Conservation (phyloP, 2,888 invertebrate species). For the Latrodectus elegans region DNA sequence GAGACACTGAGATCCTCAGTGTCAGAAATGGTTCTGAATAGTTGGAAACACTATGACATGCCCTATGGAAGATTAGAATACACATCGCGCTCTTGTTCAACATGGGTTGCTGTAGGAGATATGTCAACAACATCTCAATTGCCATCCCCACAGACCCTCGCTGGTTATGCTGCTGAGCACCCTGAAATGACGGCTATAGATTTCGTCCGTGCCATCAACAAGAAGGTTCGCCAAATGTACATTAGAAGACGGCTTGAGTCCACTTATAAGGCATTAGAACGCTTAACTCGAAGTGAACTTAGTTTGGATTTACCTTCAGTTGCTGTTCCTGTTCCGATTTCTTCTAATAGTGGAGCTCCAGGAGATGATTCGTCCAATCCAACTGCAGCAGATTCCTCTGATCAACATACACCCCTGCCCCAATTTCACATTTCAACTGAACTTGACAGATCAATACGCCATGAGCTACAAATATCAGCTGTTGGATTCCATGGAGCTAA, state of each 20-base stretch:
- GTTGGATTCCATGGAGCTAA: slow-evolving; percentile 70
- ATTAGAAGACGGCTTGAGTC: slow-evolving; percentile 85
- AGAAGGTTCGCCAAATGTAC: slow-evolving; percentile 88
- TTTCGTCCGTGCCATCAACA: slow-evolving; percentile 85
- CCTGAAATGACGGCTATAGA: slow-evolving; percentile 81
- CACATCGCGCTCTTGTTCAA: slow-evolving; percentile 85
- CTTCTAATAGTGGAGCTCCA: slow-evolving; percentile 27
- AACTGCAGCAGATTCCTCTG: slow-evolving; percentile 1
- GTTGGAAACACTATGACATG: slow-evolving; percentile 69
- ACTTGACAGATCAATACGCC: slow-evolving; percentile 57
- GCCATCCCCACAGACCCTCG: slow-evolving; percentile 83
- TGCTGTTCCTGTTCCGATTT: slow-evolving; percentile 64
- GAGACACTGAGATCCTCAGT: slow-evolving; percentile 74
- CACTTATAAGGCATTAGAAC: slow-evolving; percentile 86
- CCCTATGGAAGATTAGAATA: slow-evolving; percentile 79
- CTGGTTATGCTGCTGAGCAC: slow-evolving; percentile 66
- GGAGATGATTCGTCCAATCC: slow-evolving; percentile 36
- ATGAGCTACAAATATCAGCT: slow-evolving; percentile 67
- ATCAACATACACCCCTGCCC: slow-evolving; percentile 55
- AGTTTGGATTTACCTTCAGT: slow-evolving; percentile 76
- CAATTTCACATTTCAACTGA: slow-evolving; percentile 69
- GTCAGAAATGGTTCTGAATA: slow-evolving; percentile 72
- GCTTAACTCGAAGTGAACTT: slow-evolving; percentile 89
- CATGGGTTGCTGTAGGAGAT: slow-evolving; percentile 90
- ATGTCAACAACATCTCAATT: slow-evolving; percentile 84